Evolutionary conservation across 2,113 vertebrate genomes (phyloP), one percentile per base, ranked within the genome.

Genomic region (Hemichromis elongatus): DNA sequence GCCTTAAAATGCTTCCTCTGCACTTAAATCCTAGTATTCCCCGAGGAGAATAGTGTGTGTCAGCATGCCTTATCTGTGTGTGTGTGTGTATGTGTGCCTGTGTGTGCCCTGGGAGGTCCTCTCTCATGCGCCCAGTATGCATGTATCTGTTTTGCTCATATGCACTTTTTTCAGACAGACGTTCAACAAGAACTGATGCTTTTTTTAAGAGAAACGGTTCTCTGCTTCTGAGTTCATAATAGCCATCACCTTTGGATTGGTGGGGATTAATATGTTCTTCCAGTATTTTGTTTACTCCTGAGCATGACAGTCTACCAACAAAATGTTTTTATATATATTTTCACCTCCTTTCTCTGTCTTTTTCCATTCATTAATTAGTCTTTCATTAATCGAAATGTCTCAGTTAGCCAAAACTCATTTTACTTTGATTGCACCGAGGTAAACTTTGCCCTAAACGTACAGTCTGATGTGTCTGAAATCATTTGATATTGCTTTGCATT

Each of bases 1-100:
- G 84, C 89, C 89, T 85, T 90, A 92, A 93, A 79, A 89, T 84
- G 82, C 90, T 91, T 94, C 89, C 90, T 92, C 84, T 88, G 57
- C 85, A 87, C 89, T 91, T 91, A 86, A 92, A 92, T 90, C 87
- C 13, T 75, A 11, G 68, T 55, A 40, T 82, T 88, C 91, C 85
- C 80, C 9, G 4, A 81, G 81, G 88, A 87, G 53, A 57, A 45
- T 1, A 47, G 42, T 89, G 85, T 85, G 57, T 68, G 84, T 83
- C 55, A 84, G 79, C 57, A 26, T 88, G 54, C 82, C 37, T 92
- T 90, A 83, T 93, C 86, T 90, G 2, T 52, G 10, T n/a, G 79
- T 73, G 40, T 28, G 75, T 40, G 73, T 4, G 50, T 4, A 24
- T 16, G n/a, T 37, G 40, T 26, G 19, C 68, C 18, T 52, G 8